Base-by-base conservation (phyloP, 2,888 invertebrate genomes). In the Oxycera nigricornis region DNA sequence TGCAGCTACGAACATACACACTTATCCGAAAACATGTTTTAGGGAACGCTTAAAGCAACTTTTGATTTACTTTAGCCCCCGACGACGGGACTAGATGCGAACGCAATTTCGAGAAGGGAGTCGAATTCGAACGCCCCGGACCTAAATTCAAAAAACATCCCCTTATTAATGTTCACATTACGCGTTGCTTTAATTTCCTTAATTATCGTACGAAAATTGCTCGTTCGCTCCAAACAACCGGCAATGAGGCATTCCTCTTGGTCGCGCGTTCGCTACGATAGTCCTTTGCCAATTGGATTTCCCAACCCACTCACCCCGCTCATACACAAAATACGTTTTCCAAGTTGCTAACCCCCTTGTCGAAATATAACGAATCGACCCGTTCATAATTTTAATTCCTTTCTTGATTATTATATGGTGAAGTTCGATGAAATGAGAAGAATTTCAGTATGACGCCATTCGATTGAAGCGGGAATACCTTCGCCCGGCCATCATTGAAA, bases 161-260 rank as follows among this genome's bases (percentile, higher is more conserved):
- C 73, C 75, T 30, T 72, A 74, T 76, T 74, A 72, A 76, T 76
- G 76, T 74, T 72, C 74, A 74, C 73, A 76, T 76, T 76, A 76
- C 74, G 73, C 73, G 68, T 50, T 74, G 76, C 76, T 73, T 74
- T 76, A 76, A 76, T 76, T 76, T 76, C 76, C 74, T 76, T 76
- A 76, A 76, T 76, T 76, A 76, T 76, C 72, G 76, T 52, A 73
- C 73, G 73, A 75, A 75, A 75, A 70, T 70, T 70, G 55, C 24
- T 52, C 68, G 65, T 65, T 68, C 68, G 50, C 7, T 30, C 26
- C 50, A 50, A 68, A 68, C 50, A 50, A 39, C 65, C 39, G 39
- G 30, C 68, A 68, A 68, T 68, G 68, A 46, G 14, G 70, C 70
- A 17, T 39, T 41, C 4, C 22, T 55, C 22, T 55, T 24, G 39